Evolutionary conservation across 2,797 vertebrate species (phyloP).

Genomic region (Gymnocypris eckloni): DNA sequence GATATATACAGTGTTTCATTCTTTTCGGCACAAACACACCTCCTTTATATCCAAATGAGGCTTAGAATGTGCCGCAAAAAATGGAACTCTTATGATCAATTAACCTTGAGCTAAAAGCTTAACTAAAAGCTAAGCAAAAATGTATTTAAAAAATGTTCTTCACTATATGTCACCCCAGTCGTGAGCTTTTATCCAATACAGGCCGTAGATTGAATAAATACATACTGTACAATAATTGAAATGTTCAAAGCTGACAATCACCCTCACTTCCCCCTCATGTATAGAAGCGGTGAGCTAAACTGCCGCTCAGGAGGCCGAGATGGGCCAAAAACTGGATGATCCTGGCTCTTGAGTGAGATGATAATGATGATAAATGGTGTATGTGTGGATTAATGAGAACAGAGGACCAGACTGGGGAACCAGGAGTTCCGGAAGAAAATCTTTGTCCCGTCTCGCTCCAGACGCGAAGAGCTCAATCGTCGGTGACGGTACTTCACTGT

Average conservation of each 20-base stretch:
- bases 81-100: neutral
- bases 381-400: conserved; percentile 61
- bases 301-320: neutral
- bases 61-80: neutral
- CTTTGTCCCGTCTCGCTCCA: conserved; percentile 4
- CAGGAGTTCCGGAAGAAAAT: conserved; percentile 39
- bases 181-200: neutral
- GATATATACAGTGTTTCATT: neutral
- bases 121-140: neutral
- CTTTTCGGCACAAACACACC: neutral
- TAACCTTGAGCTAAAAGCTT: neutral
- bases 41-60: neutral
- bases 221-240: neutral
- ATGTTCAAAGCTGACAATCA: neutral
- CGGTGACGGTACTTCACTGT: conserved; percentile 46
- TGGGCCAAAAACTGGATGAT: conserved; percentile 35
- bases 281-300: neutral
- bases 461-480: conserved; percentile 21
- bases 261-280: neutral
- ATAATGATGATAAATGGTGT: conserved; percentile 65
- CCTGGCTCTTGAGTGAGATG: conserved; percentile 23
- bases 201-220: conserved; percentile 1
- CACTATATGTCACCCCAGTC: neutral
- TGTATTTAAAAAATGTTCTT: neutral
- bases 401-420: conserved; percentile 47